Evolutionary conservation across 2,888 invertebrate species (phyloP).

Genomic region (Cyclophora punctaria): DNA sequence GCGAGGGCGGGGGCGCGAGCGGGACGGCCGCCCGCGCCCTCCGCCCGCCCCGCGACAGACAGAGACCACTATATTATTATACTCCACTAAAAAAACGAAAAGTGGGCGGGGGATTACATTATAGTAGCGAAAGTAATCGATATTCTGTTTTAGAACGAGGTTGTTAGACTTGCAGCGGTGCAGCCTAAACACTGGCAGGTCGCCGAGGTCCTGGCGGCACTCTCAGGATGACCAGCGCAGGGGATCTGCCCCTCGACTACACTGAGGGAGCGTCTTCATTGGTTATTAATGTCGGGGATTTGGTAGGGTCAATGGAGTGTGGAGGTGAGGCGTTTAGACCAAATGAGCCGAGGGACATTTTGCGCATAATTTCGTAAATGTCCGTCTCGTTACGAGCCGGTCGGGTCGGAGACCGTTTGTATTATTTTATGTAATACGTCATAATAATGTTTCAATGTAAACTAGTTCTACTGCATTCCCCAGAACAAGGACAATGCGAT

Average conservation of each 20-base stretch:
- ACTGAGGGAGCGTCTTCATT: conserved; percentile 30
- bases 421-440: no score
- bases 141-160: conserved; percentile 75
- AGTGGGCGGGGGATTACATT: conserved; percentile 77
- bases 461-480: no score
- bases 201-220: conserved; percentile 36
- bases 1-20: conserved; percentile 36
- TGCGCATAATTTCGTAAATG: conserved; percentile 59
- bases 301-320: conserved; percentile 53
- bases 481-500: no score
- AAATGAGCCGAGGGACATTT: conserved; percentile 66
- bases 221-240: not conserved
- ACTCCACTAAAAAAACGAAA: conserved; percentile 69
- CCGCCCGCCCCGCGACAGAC: conserved; percentile 44
- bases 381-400: conserved; percentile 23
- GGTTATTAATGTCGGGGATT: conserved; percentile 48
- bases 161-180: conserved; percentile 69
- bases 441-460: no score
- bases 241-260: not conserved
- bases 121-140: conserved; percentile 77
- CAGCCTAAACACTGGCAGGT: conserved; percentile 69
- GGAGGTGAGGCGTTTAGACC: conserved; percentile 54
- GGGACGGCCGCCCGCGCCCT: conserved; percentile 40
- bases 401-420: conserved; percentile 12
- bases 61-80: conserved; percentile 68